A percentile compares a stretch with the other conserved stretches of the same genome.
phyloP scores from a whole-genome alignment of 2,797 vertebrate genomes.

The Trematomus bernacchii region DNA sequence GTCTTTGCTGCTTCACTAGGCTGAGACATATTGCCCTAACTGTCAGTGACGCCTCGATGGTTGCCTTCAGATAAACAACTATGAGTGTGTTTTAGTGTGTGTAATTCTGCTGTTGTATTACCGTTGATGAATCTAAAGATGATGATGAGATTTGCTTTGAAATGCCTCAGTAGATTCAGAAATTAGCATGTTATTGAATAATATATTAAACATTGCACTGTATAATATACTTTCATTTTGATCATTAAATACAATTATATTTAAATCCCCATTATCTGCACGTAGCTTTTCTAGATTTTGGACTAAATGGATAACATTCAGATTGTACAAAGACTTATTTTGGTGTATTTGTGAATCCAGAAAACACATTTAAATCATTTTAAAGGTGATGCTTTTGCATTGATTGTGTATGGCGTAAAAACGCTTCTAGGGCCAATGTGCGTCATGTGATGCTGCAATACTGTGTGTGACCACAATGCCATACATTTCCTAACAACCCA shows the following conservation, averaged over 20 bases:
- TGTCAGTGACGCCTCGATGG: constrained; percentile 75
- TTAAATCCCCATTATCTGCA: not conserved
- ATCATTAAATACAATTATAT: constrained; percentile 29
- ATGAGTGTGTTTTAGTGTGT: constrained; percentile 47
- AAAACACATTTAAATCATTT: not conserved
- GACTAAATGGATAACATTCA: not conserved
- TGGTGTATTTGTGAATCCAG: not conserved
- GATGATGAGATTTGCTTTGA: constrained; percentile 43
- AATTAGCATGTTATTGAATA: constrained; percentile 38
- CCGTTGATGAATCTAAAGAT: constrained; percentile 42
- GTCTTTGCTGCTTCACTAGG: constrained; percentile 80
- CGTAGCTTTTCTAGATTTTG: not conserved
- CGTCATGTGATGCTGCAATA: not conserved
- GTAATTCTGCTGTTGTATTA: constrained; percentile 34
- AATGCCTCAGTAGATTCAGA: constrained; percentile 45
- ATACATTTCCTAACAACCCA: not conserved
- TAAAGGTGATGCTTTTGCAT: not conserved
- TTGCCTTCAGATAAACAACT: constrained; percentile 73
- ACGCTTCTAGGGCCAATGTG: not conserved
- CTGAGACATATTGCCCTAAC: constrained; percentile 79
- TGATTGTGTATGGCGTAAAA: not conserved
- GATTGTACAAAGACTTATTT: not conserved
- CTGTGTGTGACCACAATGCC: not conserved
- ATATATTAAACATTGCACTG: constrained; percentile 17
- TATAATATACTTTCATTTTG: constrained; percentile 18